These are phyloP conservation scores for Meloidogyne hapla DNA, from an alignment of 1,140 invertebrate genomes.

Conservation along the genomic window DNA sequence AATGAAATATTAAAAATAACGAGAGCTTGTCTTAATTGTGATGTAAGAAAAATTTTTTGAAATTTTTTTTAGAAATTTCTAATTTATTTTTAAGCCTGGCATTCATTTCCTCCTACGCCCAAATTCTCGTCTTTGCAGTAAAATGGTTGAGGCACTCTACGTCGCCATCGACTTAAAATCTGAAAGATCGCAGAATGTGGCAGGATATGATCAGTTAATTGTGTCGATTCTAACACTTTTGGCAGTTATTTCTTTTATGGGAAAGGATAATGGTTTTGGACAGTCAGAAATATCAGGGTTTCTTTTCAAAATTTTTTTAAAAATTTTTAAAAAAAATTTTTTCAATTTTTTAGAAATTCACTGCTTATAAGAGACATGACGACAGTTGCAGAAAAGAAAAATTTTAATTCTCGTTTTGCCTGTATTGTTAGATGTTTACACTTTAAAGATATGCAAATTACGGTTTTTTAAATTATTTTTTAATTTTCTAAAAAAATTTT, in stretches of 20 bases:
- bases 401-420: conserved; percentile 33
- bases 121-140: conserved; percentile 27
- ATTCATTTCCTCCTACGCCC: conserved; percentile 31
- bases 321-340: conserved; percentile 6
- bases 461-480: conserved; percentile 15
- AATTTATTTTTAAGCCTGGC: conserved; percentile 33
- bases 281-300: conserved; percentile 1
- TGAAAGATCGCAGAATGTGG: background rate
- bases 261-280: conserved; percentile 8
- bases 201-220: conserved; percentile 31
- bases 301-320: conserved; percentile 3
- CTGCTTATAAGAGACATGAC: conserved; percentile 36
- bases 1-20: conserved; percentile 32
- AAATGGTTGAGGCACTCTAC: conserved; percentile 35
- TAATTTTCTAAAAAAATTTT: conserved; percentile 9
- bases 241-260: conserved; percentile 14
- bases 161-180: conserved; percentile 17
- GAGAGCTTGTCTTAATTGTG: conserved; percentile 27
- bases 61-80: too few species aligned
- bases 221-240: conserved; percentile 25
- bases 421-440: conserved; percentile 39
- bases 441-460: conserved; percentile 32
- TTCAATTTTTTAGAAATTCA: conserved; percentile 9
- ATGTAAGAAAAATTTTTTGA: conserved; percentile 14
- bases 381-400: conserved; percentile 32